Base-by-base conservation (phyloP, 2,113 vertebrate genomes). In the Columba livia region DNA sequence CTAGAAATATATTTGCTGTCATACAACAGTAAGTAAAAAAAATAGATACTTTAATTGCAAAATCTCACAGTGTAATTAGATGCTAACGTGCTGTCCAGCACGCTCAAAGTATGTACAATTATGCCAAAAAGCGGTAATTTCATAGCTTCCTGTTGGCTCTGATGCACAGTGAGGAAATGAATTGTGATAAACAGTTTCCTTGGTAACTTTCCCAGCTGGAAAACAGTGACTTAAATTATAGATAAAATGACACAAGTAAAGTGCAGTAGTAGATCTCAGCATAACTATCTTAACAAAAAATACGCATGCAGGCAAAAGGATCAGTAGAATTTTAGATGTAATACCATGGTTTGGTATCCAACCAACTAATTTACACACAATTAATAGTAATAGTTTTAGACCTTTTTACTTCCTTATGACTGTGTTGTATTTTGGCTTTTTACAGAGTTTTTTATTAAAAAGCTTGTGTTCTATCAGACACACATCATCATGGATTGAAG, bases 391-490 rank as follows among this genome's bases (percentile, higher is more conserved):
- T 9, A 7, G 8, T 11, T 91, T 92, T 58, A 58, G 21, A 36
- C 23, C 38, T 77, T 86, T 70, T 83, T 69, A 51, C n/a, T 97
- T 97, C 90, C 79, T 85, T 80, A 65, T 60, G 42, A 71, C 42
- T 78, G 36, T 40, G 34, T 32, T 87, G 69, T 67, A 74, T 87
- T 86, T 97, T 28, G 78, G 77, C 85, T 96, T 97, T 60, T 75
- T 90, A 74, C 1, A 70, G 42, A 97, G 91, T 71, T 93, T 97
- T 92, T 88, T 88, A 88, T 96, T 71, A 91, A 98, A 98, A 71
- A 98, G 97, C 66, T 94, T 97, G 62, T 97, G 97, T 95, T 98
- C 98, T 93, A 98, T 89, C 75, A 94, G 74, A 92, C 97, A 98
- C 65, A 98, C 98, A 84, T 98, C 98, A 3, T 98, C 96, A 60